phyloP scores from a whole-genome alignment of 2,113 vertebrate genomes.

The Rhineura floridana region DNA sequence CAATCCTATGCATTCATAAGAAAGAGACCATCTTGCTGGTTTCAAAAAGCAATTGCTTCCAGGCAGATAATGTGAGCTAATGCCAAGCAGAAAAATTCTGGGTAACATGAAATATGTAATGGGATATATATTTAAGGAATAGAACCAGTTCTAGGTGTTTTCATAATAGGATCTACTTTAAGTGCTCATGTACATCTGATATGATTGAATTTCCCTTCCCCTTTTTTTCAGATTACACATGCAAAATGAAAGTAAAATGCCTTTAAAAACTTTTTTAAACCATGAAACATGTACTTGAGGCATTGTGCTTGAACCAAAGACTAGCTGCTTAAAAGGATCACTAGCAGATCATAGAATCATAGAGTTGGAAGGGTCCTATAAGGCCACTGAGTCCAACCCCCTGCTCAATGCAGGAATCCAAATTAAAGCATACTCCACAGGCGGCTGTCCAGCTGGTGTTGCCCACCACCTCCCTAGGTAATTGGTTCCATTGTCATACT shows the following conservation, averaged over 20 bases:
- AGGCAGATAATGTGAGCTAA: background rate
- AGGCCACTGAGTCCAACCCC: too few species aligned
- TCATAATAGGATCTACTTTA: background rate
- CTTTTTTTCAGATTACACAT: background rate
- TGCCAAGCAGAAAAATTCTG: background rate
- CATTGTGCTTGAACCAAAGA: background rate
- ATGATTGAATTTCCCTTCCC: background rate
- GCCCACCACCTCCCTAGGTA: too few species aligned
- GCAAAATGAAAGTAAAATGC: background rate
- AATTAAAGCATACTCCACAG: too few species aligned
- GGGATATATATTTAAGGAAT: background rate
- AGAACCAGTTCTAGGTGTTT: too few species aligned
- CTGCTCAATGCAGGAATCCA: too few species aligned
- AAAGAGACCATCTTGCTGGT: too few species aligned
- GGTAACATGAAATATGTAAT: background rate
- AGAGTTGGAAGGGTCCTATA: too few species aligned
- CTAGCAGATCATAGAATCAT: background rate
- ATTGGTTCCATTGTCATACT: too few species aligned
- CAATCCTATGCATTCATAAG: too few species aligned
- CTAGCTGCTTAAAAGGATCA: background rate
- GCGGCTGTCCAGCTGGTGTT: too few species aligned
- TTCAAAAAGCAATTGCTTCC: background rate
- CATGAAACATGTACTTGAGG: background rate
- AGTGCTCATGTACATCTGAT: background rate
- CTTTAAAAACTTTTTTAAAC: background rate